A percentile compares a stretch with the other conserved stretches of the same genome.
Conservation (phyloP, 1,140 invertebrate species). For the Melitaea cinxia region DNA sequence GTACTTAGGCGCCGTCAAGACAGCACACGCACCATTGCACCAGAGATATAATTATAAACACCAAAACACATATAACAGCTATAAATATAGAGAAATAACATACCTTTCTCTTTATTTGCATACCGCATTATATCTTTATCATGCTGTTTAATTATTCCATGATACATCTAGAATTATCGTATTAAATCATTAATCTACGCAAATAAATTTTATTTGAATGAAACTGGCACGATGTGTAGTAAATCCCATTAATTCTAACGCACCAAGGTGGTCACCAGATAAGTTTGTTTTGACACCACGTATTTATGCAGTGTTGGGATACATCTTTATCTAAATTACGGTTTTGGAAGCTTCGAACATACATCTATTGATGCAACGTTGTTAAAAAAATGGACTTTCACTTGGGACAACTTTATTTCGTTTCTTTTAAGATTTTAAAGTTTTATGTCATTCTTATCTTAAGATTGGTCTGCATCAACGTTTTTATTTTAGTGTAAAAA, state of each 20-base stretch:
- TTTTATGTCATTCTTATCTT: conserved; percentile 17
- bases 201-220: conserved; percentile 47
- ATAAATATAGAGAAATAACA: background rate
- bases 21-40: no score
- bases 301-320: conserved; percentile 74
- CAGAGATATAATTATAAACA: no score
- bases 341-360: conserved; percentile 73
- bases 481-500: background rate
- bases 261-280: conserved; percentile 72
- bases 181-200: conserved; percentile 44
- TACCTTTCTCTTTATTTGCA: background rate
- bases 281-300: conserved; percentile 69
- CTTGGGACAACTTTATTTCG: conserved; percentile 32
- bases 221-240: conserved; percentile 45
- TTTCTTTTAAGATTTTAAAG: background rate
- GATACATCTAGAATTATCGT: conserved; percentile 15
- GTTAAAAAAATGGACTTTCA: conserved; percentile 48
- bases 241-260: conserved; percentile 66
- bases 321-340: conserved; percentile 76
- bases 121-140: background rate
- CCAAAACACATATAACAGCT: no score
- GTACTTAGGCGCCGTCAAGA: no score
- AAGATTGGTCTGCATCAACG: background rate
- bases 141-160: conserved; percentile 4
- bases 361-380: conserved; percentile 61